phyloP scores from a whole-genome alignment of 2,797 vertebrate species.

The Rhadinocentrus ornatus region DNA sequence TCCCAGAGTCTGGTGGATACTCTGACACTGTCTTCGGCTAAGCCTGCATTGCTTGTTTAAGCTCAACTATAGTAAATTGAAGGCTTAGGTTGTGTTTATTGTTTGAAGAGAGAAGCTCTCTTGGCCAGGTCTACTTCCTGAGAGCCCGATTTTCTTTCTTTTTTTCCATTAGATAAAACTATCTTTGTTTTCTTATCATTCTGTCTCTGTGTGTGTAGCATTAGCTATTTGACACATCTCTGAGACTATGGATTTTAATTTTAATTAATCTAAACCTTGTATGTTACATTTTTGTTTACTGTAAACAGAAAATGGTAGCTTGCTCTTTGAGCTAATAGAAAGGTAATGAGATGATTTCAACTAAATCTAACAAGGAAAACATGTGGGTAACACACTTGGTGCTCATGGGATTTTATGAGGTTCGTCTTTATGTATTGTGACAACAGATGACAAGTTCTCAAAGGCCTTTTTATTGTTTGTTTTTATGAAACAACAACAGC shows the following conservation, averaged over 20 bases:
- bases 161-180: slow-evolving; percentile 33
- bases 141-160: slow-evolving; percentile 32
- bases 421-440: slow-evolving; percentile 47
- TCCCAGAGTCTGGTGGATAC: slow-evolving; percentile 52
- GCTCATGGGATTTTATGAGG: slow-evolving; percentile 29
- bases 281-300: slow-evolving; percentile 25
- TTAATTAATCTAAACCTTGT: background rate
- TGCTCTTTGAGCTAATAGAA: slow-evolving; percentile 33
- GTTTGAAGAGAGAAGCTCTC: slow-evolving; percentile 54
- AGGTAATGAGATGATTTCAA: slow-evolving; percentile 34
- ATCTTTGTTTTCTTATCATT: slow-evolving; percentile 2
- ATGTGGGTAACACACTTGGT: slow-evolving; percentile 46
- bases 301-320: slow-evolving; percentile 16
- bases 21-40: slow-evolving; percentile 50
- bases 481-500: slow-evolving; percentile 23
- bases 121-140: slow-evolving; percentile 66
- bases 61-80: slow-evolving; percentile 66
- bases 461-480: slow-evolving; percentile 9
- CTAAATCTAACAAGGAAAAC: slow-evolving; percentile 8
- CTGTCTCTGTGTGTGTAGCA: slow-evolving; percentile 25
- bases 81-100: slow-evolving; percentile 72
- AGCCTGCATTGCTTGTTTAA: slow-evolving; percentile 70
- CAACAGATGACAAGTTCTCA: slow-evolving; percentile 28
- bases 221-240: slow-evolving; percentile 21
- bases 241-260: slow-evolving; percentile 15